phyloP scores from a whole-genome alignment of 2,888 invertebrate species.

The Brachyptera risi region DNA sequence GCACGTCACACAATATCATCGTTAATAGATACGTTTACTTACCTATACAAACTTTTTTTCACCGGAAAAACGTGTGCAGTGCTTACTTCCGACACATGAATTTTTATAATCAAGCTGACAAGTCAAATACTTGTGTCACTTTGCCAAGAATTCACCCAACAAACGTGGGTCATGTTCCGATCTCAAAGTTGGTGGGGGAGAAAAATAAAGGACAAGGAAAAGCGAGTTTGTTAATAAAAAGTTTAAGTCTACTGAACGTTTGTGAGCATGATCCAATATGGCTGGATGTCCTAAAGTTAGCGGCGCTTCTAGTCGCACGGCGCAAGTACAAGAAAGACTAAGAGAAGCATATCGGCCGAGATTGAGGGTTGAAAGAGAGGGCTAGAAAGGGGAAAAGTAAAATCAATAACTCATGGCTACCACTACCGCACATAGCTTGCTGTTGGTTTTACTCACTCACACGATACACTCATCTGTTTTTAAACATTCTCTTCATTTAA shows the following conservation, averaged over 20 bases:
- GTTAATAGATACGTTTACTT: too few relatives aligned
- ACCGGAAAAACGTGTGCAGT: neutral
- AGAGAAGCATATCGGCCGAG: constrained; percentile 14
- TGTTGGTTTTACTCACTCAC: constrained; percentile 8
- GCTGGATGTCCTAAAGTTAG: constrained; percentile 12
- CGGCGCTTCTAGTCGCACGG: neutral
- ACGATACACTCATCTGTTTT: constrained; percentile 3
- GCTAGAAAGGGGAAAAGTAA: constrained; percentile 25
- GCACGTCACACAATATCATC: too few relatives aligned
- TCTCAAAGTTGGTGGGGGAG: neutral
- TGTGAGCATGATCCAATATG: constrained; percentile 28
- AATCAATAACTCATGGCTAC: constrained; percentile 33
- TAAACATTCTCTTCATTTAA: neutral
- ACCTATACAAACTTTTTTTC: constrained; percentile 12
- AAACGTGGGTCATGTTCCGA: constrained; percentile 5
- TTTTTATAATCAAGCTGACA: neutral
- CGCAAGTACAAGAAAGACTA: constrained; percentile 24
- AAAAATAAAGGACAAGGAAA: neutral
- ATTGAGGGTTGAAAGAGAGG: constrained; percentile 11
- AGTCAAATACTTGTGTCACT: constrained; percentile 18
- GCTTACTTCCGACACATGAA: neutral
- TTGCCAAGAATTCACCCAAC: constrained; percentile 15
- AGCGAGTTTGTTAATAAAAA: constrained; percentile 22
- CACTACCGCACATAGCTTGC: constrained; percentile 19
- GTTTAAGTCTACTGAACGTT: constrained; percentile 16